Percentiles rank a stretch among this genome's conserved stretches.
Evolutionary conservation across 2,113 vertebrate species (phyloP).

Genomic region (Turnix velox): DNA sequence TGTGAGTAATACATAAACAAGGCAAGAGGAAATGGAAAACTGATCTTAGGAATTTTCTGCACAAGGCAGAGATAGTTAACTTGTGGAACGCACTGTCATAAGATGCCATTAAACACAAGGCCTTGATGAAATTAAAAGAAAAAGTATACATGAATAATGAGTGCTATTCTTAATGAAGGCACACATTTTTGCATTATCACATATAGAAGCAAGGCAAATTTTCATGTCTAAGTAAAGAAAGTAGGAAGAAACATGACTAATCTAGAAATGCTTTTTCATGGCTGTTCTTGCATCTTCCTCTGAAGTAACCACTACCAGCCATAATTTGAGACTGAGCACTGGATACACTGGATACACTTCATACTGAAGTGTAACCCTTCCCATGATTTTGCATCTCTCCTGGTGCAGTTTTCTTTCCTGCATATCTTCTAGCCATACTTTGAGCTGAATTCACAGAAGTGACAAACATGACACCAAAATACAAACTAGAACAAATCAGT

Average conservation of each 20-base stretch:
- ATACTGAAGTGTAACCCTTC: not conserved
- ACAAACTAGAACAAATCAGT: not conserved
- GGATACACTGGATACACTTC: not conserved
- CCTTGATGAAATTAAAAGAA: not conserved
- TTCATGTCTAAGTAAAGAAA: not conserved
- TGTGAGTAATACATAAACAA: conserved; percentile 58
- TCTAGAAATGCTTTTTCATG: not conserved
- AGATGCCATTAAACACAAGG: not conserved
- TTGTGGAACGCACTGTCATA: not conserved
- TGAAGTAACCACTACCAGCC: not conserved
- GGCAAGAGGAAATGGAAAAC: conserved; percentile 68
- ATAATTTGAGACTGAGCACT: not conserved
- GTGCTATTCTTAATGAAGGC: not conserved
- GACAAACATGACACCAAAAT: not conserved
- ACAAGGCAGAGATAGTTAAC: not conserved
- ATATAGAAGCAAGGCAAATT: not conserved
- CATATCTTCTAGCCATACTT: not conserved
- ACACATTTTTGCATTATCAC: not conserved
- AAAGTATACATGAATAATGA: not conserved
- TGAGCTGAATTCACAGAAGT: not conserved
- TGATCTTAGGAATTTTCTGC: conserved; percentile 49
- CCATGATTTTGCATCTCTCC: not conserved
- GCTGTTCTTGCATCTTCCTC: not conserved
- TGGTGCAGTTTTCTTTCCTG: not conserved
- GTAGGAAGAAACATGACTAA: not conserved